phyloP scores from a whole-genome alignment of 1,140 invertebrate genomes.

The Ladona fulva region DNA sequence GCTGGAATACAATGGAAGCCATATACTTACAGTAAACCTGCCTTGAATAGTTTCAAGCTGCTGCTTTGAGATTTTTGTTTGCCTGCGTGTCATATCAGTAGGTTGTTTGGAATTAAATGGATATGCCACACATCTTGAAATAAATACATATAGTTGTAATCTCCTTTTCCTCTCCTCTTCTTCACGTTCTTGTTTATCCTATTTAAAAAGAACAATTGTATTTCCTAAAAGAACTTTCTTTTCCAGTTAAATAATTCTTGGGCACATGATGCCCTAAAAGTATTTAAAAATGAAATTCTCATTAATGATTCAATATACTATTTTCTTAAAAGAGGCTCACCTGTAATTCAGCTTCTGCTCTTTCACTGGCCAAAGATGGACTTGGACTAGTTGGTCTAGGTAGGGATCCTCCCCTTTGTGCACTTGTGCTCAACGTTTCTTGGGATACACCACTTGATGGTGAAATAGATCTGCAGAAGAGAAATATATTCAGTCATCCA shows the following conservation, averaged over 20 bases:
- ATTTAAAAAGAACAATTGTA: background rate
- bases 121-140: conserved; percentile 95
- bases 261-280: background rate
- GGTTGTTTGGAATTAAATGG: conserved; percentile 99
- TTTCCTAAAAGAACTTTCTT: too few relatives aligned
- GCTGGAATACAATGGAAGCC: background rate
- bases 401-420: conserved; percentile 43
- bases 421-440: conserved; percentile 36
- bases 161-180: conserved; percentile 87
- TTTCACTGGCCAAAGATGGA: conserved; percentile 70
- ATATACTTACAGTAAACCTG: conserved; percentile 71
- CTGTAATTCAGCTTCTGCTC: conserved; percentile 55
- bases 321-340: conserved; percentile 27
- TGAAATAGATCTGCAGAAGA: conserved; percentile 42
- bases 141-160: conserved; percentile 96
- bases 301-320: background rate
- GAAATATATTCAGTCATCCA: conserved; percentile 10
- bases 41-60: conserved; percentile 92
- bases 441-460: conserved; percentile 53
- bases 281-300: background rate
- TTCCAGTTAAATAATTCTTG: too few relatives aligned
- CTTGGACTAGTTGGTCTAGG: conserved; percentile 72
- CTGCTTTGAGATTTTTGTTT: conserved; percentile 90
- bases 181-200: conserved; percentile 65
- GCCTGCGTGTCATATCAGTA: conserved; percentile 88